Base-by-base conservation (phyloP, 2,113 vertebrate species). In the Balaeniceps rex region DNA sequence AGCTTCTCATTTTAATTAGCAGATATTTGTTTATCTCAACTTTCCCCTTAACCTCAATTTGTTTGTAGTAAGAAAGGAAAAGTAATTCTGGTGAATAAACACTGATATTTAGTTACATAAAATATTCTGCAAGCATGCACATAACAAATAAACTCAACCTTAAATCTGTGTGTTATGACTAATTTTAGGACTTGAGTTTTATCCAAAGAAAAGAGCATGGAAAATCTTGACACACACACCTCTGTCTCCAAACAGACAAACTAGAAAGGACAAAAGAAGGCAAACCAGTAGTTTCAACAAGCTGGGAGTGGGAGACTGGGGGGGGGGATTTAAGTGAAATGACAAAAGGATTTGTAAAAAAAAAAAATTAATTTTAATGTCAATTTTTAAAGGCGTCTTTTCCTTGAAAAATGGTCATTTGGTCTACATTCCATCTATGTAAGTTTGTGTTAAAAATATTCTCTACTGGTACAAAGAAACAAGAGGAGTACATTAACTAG, bases 91-190 rank as follows among this genome's bases (percentile, higher is more conserved):
- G 90, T 71, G 69, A 89, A 84, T 57, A 96, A 89, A 64, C 60
- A 76, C 23, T 42, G 77, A 23, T 87, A 87, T 84, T 94, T 71
- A 82, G 83, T 92, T 96, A 93, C 88, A 79, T 60, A 92, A 93
- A 92, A 88, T 84, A 95, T 69, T 91, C 69, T 82, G 66, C 80
- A 92, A 95, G 70, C 33, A 79, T 36, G 29, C 3, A 5, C 61
- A 84, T 68, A 84, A 76, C 83, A 97, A 95, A 96, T 88, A 97
- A 97, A 95, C 88, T 58, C 86, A 91, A 40, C n/a, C 55, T 93
- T 75, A 90, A 92, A 93, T 88, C 47, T 61, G 61, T 83, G 64
- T 71, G 44, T 83, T 87, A 63, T 64, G 80, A 82, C 83, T 93
- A 68, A 93, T 92, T 96, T 90, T 94, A 94, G 90, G 75, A 90